A percentile compares a stretch with the other conserved stretches of the same genome.
phyloP scores from a whole-genome alignment of 2,797 vertebrate species.

The Labeo calbasu region DNA sequence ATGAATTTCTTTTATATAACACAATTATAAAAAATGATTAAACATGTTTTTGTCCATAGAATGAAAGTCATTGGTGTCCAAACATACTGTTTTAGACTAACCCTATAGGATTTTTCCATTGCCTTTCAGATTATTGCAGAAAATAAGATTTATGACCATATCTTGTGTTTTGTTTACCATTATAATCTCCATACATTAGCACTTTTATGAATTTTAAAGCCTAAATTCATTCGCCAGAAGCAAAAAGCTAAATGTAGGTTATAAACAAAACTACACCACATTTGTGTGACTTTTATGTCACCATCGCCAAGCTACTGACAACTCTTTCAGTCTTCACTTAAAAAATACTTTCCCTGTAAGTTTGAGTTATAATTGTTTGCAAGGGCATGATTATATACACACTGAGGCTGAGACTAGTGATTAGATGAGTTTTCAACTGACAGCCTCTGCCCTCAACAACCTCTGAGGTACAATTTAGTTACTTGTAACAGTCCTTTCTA shows the following conservation, averaged over 20 bases:
- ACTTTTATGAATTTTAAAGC: neutral
- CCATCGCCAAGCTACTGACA: neutral
- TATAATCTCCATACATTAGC: neutral
- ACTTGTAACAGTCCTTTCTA: neutral
- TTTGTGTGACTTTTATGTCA: neutral
- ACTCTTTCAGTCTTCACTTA: neutral
- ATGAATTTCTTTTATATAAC: neutral
- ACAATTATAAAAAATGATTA: neutral
- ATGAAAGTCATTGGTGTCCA: neutral
- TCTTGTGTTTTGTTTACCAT: neutral
- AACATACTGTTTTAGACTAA: neutral
- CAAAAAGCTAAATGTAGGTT: neutral
- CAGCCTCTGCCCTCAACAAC: neutral
- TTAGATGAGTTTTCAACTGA: neutral
- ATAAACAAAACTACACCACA: neutral
- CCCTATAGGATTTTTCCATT: neutral
- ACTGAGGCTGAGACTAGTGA: neutral
- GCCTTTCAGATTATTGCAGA: neutral
- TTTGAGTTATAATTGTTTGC: neutral
- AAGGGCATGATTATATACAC: neutral
- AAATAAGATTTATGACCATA: neutral
- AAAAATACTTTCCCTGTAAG: neutral
- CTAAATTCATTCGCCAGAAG: neutral
- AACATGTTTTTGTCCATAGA: neutral
- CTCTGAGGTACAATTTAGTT: neutral